Evolutionary conservation across 2,797 vertebrate species (phyloP), one percentile per base, ranked within the genome.

Genomic region (Phataginus tetradactyla): DNA sequence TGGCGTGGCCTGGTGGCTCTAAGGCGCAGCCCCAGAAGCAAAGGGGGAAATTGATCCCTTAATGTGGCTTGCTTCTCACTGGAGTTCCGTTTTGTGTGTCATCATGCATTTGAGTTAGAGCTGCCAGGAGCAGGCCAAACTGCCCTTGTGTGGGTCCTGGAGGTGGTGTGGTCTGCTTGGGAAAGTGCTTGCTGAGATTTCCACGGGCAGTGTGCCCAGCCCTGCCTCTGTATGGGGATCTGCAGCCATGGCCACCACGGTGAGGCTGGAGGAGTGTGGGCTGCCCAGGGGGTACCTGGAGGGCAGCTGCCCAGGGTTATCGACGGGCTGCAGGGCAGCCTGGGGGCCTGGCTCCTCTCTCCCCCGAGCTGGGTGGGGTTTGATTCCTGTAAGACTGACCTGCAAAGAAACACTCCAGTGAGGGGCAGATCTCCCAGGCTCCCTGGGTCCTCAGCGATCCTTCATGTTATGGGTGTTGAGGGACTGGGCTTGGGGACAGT

Each of bases 21-120:
- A 37, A 57, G 42, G 92, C 78, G 96, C 61, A 87, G 83, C 57
- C n/a, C 49, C 4, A 51, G 51, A 55, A 95, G 94, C 75, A 1
- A 3, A 51, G 0, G 69, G 90, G 90, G 53, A 64, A 95, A 96
- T 71, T 0, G 15, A 69, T 79, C 34, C 13, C 45, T 85, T 92
- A 57, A 42, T 17, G 23, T 37, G 84, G 27, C 7, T 57, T 90
- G 95, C 94, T 49, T 77, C 20, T 86, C 51, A 1, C 49, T 23
- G 53, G 34, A 1, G 94, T 25, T 97, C 85, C 81, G 6, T 66
- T 81, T 61, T 49, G 71, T 42, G 11, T 90, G 71, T 69, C 7
- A 45, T 1, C 1, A 11, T 53, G 25, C 12, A 23, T 93, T 96
- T 97, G 95, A 53, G 34, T 90, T 4, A 0, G 32, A 78, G 96